Evolutionary conservation across 2,888 invertebrate genomes (phyloP).

Genomic region (Tortrix viridana): DNA sequence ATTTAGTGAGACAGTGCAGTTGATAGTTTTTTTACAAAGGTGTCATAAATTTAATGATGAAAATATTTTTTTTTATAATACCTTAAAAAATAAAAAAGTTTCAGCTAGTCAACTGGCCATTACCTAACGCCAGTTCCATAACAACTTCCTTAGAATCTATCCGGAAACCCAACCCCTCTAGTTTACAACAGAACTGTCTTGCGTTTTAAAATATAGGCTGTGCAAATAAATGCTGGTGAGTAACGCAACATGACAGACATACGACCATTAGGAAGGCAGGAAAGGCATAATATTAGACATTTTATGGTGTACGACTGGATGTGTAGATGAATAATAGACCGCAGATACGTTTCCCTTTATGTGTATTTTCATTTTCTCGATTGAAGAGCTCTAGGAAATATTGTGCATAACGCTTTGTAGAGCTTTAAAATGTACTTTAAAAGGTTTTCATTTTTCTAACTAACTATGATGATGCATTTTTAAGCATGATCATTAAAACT

Average conservation of each 20-base stretch:
- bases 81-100: neutral
- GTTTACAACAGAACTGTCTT: neutral
- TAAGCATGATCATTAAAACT: no score
- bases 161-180: neutral
- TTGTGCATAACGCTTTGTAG: no score
- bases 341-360: slow-evolving; percentile 2
- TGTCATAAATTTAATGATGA: no score
- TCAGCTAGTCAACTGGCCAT: neutral
- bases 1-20: no score
- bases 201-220: neutral
- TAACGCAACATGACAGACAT: slow-evolving; percentile 8
- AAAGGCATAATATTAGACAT: slow-evolving; percentile 27
- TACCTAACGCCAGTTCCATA: neutral
- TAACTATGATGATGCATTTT: no score
- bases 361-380: neutral
- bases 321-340: slow-evolving; percentile 7
- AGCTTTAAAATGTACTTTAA: no score
- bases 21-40: no score
- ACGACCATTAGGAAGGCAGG: slow-evolving; percentile 10
- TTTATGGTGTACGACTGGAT: slow-evolving; percentile 11
- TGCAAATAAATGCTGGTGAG: slow-evolving; percentile 1
- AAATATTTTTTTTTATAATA: no score
- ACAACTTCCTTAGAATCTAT: neutral
- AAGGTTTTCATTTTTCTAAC: no score
- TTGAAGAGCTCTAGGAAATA: no score